Evolutionary conservation across 1,140 invertebrate genomes (phyloP).

Genomic region (Intoshia linei): DNA sequence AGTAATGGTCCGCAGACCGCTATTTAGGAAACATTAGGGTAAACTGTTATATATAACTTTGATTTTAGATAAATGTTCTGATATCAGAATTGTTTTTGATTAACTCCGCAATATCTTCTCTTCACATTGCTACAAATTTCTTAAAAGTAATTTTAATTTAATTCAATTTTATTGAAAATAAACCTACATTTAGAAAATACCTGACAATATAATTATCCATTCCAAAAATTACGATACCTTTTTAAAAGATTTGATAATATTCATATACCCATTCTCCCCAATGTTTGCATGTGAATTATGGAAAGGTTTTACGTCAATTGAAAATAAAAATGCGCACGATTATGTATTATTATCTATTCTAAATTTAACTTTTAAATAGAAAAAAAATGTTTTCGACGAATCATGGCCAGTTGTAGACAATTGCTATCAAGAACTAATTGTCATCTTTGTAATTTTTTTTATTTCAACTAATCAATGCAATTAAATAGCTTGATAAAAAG

Average conservation of each 20-base stretch:
- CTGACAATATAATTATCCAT: slow-evolving; percentile 20
- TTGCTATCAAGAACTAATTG: not conserved
- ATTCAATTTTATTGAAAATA: not conserved
- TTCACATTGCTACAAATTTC: not conserved
- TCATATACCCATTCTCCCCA: slow-evolving; percentile 49
- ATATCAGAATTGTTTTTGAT: not conserved
- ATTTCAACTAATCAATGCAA: not conserved
- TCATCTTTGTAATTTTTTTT: not conserved
- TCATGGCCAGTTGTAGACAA: not conserved
- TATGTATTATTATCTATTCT: slow-evolving; percentile 8
- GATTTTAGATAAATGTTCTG: not conserved
- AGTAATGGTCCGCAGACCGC: too few relatives aligned
- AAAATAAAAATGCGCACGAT: slow-evolving; percentile 4
- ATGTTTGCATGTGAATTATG: slow-evolving; percentile 61
- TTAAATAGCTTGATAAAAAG: too few relatives aligned
- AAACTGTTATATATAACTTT: slow-evolving; percentile 28
- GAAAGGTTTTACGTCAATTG: slow-evolving; percentile 32
- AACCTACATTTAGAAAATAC: slow-evolving; percentile 9
- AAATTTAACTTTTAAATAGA: not conserved
- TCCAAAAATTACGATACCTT: slow-evolving; percentile 43
- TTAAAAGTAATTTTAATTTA: not conserved
- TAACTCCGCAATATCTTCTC: not conserved
- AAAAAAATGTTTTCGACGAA: not conserved
- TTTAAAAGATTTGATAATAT: slow-evolving; percentile 40
- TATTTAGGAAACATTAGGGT: too few relatives aligned